Percentiles rank a stretch among this genome's conserved stretches.
Evolutionary conservation across 92 coral and sea anemone genomes (phyloP).

Genomic region (Epizoanthus stellaris): DNA sequence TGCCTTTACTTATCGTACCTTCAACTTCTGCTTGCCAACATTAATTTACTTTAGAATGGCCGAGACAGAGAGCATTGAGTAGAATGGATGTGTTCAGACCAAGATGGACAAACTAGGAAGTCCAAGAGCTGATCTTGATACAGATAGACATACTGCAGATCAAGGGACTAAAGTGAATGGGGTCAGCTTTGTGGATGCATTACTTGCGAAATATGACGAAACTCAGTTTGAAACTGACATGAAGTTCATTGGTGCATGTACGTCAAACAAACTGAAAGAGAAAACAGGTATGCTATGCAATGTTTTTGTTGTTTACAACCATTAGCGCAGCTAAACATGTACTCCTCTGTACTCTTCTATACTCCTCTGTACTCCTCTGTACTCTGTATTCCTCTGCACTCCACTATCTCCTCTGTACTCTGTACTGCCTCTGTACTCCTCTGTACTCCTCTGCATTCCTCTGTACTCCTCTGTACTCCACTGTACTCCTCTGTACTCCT

Average conservation of each 20-base stretch:
- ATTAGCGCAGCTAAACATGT: no score
- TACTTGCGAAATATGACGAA: conserved; percentile 76
- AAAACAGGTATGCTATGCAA: background rate
- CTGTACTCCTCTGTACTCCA: no score
- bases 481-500: no score
- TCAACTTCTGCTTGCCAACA: no score
- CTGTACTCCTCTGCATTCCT: no score
- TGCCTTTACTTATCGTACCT: no score
- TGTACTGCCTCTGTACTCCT: no score
- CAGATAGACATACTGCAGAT: conserved; percentile 23
- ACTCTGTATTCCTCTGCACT: no score
- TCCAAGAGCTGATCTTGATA: background rate
- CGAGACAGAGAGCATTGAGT: background rate
- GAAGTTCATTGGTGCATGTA: conserved; percentile 1
- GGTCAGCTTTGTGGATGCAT: conserved; percentile 74
- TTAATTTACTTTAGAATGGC: background rate
- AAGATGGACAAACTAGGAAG: background rate
- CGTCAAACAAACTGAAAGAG: conserved; percentile 20
- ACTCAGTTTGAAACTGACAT: conserved; percentile 32
- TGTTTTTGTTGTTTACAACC: no score
- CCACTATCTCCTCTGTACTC: no score
- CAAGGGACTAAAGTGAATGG: conserved; percentile 22
- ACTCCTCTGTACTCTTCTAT: no score
- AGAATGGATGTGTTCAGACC: background rate
- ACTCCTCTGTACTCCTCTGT: no score